Base-by-base conservation (phyloP, 2,113 vertebrate species). In the Istiophorus platypterus region DNA sequence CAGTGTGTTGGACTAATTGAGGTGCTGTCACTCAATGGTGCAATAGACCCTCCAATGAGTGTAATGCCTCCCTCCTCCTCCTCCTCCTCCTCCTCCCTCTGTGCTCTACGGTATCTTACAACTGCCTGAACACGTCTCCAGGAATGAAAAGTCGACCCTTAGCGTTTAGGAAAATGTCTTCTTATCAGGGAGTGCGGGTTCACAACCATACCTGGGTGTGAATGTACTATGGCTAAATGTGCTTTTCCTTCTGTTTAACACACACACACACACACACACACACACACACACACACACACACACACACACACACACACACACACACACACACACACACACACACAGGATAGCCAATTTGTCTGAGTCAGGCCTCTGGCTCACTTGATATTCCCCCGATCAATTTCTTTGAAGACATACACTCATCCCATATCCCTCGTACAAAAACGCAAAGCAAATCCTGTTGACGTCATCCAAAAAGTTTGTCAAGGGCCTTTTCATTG, bases 301-400 rank as follows among this genome's bases (percentile, higher is more conserved):
- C 52, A 7, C 68, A 31, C 54, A 26, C 58, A 51, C 39, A 56
- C 49, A 66, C 39, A 57, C 61, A 27, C 49, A 66, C 39, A 56
- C 59, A 26, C 52, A 54, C 76, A 34, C 77, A 74, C 61, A 39
- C 72, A 63, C 51, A 52, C 37, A 52, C 69, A 85, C 67, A 76
- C 61, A 72, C 13, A 57, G 69, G 70, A 75, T 69, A 47, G 72
- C n/a, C 26, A 51, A 62, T 93, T 89, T 56, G 69, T 88, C 91
- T 94, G 90, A 93, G 89, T 95, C 92, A 94, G 93, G 85, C 87
- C 80, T 89, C 89, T 81, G 85, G 78, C 90, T 88, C 79, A 80
- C 89, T 90, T 86, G 81, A 86, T 89, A 89, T 86, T 91, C 81
- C 72, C 72, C 68, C 17, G 63, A 92, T 93, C 73, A 82, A 92